These are phyloP conservation scores for Ciconia boyciana DNA, from an alignment of 2,113 vertebrate genomes.

Conservation along the genomic window DNA sequence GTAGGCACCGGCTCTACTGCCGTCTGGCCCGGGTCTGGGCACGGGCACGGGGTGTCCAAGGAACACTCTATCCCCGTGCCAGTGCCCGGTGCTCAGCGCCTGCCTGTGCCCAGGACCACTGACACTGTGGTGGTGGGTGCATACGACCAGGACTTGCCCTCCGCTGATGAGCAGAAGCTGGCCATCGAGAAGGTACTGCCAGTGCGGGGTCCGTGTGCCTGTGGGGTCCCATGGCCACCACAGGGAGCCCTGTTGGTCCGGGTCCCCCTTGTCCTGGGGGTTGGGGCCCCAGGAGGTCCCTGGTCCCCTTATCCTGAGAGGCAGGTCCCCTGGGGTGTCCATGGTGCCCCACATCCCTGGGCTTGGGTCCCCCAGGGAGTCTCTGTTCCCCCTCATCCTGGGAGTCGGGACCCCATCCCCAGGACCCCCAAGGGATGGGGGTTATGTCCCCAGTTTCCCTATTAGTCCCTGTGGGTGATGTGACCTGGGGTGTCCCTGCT, in stretches of 20 bases:
- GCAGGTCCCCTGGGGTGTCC: too few relatives aligned
- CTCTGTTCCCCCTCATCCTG: not conserved
- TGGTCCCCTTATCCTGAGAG: not conserved
- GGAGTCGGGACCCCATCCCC: not conserved
- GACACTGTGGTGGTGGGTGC: conserved; percentile 82
- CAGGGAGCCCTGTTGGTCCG: accelerated
- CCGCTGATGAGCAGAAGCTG: conserved; percentile 74
- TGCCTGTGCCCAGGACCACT: conserved; percentile 63
- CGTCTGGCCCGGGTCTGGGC: not conserved
- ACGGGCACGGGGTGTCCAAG: too few relatives aligned
- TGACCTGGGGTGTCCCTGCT: not conserved
- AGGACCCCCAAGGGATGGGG: not conserved
- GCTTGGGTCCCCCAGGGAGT: not conserved
- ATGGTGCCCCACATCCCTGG: accelerated
- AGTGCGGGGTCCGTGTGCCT: not conserved
- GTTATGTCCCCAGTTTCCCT: not conserved
- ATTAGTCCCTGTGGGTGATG: not conserved
- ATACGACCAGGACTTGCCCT: conserved; percentile 73
- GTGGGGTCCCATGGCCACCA: not conserved
- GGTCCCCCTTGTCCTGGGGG: too few relatives aligned
- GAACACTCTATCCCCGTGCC: too few relatives aligned
- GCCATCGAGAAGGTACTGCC: conserved; percentile 66
- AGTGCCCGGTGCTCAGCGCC: not conserved
- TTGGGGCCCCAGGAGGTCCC: accelerated
- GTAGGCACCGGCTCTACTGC: not conserved